Base-by-base conservation (phyloP, 2,113 vertebrate genomes). In the Atractosteus spatula region DNA sequence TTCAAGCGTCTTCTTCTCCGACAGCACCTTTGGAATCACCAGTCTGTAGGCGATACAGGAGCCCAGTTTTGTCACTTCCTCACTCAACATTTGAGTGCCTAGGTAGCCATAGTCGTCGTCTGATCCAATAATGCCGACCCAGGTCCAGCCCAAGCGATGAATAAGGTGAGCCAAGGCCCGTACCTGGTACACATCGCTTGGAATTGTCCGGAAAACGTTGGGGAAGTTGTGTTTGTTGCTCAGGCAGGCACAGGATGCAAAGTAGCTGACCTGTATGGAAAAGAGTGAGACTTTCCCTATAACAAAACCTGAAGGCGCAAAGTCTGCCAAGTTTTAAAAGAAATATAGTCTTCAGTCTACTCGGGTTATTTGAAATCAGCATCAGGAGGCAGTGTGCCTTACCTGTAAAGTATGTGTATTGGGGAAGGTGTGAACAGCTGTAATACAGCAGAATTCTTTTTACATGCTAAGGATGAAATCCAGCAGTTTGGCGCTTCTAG, bases 171-270 rank as follows among this genome's bases (percentile, higher is more conserved):
- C 74, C 41, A 87, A 70, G 4, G 70, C 81, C 0, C 62, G 41
- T 44, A 80, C 66, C 59, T 88, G 85, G 54, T 83, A 83, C 14
- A 55, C 64, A 69, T 89, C 83, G 75, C 81, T 88, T 62, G 88
- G 80, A 47, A 88, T 77, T 1, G 80, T 87, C 80, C 85, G 81
- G 72, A 92, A 87, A 66, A 89, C 83, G 0, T 80, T 80, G 5
- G 84, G 80, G 57, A 81, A 85, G 0, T 55, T n/a, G n/a, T 3
- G 74, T 76, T 81, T 86, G 74, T 89, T 73, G 63, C 79, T 86
- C 68, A 89, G 74, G 74, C 84, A 89, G 72, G 83, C 78, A 74
- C 79, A 86, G 12, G 83, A 86, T 42, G 85, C 80, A 64, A 84
- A 71, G 73, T 89, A 78, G 71, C 84, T 87, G 17, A 88, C 73